Base-by-base conservation (phyloP, 2,797 vertebrate species). In the Kryptopterus vitreolus region DNA sequence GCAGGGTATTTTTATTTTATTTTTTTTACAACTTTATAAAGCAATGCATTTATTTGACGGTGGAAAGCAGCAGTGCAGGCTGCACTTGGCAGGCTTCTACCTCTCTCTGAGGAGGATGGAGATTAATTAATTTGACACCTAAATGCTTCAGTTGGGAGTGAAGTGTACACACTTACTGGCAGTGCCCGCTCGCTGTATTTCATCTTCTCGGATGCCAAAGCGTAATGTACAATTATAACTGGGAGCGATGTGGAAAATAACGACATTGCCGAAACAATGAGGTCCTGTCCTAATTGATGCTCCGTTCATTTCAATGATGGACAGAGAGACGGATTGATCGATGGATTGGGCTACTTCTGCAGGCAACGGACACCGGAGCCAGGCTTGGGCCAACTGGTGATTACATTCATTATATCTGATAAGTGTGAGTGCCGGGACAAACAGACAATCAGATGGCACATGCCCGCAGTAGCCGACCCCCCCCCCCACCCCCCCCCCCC, bases 361-460 rank as follows among this genome's bases (percentile, higher is more conserved):
- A 84, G 77, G 74, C 71, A 83, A 68, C 33, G 35, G 62, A 62
- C 7, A 26, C 29, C 26, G 31, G 31, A 77, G 74, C 77, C 83
- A 80, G 81, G 81, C 78, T 77, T 74, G 76, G 73, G 81, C 65
- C 83, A 85, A 82, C 80, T 76, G 79, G 53, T 69, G 82, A 80
- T 78, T 73, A 78, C 74, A 80, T 86, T 80, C 80, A 85, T 85
- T 86, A 85, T 86, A 82, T 71, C 62, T 74, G 58, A 59, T 29
- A 35, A 63, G n/a, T 35, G 59, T 76, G 68, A 78, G 77, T 70
- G 65, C 65, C 66, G 78, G 77, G 77, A 78, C 18, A 84, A 59
- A 78, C 79, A 83, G 81, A 85, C 81, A 77, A 66, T 53, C 81
- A 72, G 80, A 86, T 80, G 76, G 82, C 61, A 69, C 74, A 57